Conservation (phyloP, 2,113 vertebrate genomes). For the Carollia perspicillata region DNA sequence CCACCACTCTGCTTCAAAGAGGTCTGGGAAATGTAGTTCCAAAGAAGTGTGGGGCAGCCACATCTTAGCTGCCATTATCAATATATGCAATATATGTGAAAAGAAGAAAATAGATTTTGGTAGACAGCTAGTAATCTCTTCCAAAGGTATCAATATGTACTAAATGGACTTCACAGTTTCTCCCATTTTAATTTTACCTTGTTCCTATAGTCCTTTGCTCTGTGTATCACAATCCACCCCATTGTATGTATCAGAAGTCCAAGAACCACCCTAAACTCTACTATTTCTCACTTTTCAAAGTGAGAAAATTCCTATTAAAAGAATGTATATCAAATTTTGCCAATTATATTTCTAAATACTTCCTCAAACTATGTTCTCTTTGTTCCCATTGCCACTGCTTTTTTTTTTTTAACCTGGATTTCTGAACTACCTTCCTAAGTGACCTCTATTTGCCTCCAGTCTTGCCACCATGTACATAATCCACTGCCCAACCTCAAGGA, state of each 20-base stretch:
- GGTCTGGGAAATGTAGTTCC: background rate
- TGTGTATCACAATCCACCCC: background rate
- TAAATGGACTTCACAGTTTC: background rate
- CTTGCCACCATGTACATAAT: background rate
- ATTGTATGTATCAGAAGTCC: background rate
- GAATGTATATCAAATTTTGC: background rate
- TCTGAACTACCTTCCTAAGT: background rate
- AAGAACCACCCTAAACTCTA: background rate
- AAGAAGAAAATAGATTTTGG: background rate
- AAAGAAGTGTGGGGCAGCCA: background rate
- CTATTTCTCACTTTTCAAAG: background rate
- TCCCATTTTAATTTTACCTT: background rate
- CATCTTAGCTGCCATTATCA: background rate
- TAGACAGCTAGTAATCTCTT: background rate
- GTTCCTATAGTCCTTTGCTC: background rate
- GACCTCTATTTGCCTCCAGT: background rate
- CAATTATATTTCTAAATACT: background rate
- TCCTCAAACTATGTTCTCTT: background rate
- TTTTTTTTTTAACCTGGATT: background rate
- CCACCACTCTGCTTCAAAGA: background rate
- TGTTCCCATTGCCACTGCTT: background rate
- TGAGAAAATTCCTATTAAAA: background rate
- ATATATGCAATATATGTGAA: background rate
- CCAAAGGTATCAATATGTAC: background rate
- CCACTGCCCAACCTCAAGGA: background rate